Evolutionary conservation across 2,888 invertebrate genomes (phyloP).

Genomic region (Aphelenchoides bicaudatus): DNA sequence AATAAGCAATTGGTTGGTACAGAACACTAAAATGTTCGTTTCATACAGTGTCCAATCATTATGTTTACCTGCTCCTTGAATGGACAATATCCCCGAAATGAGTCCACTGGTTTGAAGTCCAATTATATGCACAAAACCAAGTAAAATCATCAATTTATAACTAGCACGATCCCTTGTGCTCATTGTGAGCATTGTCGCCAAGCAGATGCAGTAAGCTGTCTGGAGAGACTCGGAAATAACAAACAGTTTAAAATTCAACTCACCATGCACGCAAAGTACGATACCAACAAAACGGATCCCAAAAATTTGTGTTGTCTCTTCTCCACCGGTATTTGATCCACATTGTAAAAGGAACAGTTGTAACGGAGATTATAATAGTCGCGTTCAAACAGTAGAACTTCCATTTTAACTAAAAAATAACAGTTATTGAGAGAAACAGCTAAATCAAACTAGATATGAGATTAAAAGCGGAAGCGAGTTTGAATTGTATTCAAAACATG

Average conservation of each 20-base stretch:
- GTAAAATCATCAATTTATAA: conserved; percentile 3
- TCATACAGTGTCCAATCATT: too few species aligned
- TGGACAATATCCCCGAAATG: not conserved
- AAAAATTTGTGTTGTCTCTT: not conserved
- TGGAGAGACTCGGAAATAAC: not conserved
- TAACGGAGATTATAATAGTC: not conserved
- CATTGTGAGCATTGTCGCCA: not conserved
- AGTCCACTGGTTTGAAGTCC: not conserved
- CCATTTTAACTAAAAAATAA: too few species aligned
- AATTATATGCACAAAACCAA: not conserved
- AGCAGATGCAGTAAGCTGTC: not conserved
- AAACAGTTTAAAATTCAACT: not conserved
- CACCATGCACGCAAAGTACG: not conserved
- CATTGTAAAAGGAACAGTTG: conserved; percentile 2
- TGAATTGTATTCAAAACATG: too few species aligned
- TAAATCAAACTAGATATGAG: too few species aligned
- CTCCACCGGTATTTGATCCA: not conserved
- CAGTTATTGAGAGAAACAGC: too few species aligned
- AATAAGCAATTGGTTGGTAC: not conserved
- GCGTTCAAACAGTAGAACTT: not conserved
- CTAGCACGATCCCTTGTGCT: not conserved
- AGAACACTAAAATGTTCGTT: too few species aligned
- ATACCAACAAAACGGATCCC: not conserved
- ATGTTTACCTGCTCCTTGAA: not conserved
- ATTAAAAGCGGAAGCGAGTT: too few species aligned